A percentile compares a stretch with the other conserved stretches of the same genome.
Evolutionary conservation across 2,888 invertebrate genomes (phyloP).

Genomic region (Melanotus villosus): DNA sequence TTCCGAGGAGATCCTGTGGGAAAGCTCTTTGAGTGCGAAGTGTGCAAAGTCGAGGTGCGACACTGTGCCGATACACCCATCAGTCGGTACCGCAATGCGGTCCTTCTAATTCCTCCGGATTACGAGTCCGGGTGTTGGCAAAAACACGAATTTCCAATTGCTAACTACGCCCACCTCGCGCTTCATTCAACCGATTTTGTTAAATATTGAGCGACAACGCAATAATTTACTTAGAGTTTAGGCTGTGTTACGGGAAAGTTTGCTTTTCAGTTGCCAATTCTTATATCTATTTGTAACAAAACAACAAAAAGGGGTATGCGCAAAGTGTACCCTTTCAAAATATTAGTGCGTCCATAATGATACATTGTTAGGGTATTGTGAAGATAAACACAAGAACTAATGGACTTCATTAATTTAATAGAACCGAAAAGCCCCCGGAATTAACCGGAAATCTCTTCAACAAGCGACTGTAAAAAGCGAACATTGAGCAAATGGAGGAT

Average conservation of each 20-base stretch:
- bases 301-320: conserved; percentile 7
- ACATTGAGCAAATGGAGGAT: conserved; percentile 21
- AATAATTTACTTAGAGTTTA: neutral
- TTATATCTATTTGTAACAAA: no score
- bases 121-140: conserved; percentile 25
- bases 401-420: conserved; percentile 54
- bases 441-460: conserved; percentile 44
- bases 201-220: conserved; percentile 29
- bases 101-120: conserved; percentile 35
- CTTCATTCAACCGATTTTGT: conserved; percentile 16
- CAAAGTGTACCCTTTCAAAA: neutral
- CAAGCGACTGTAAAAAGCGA: conserved; percentile 35
- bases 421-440: conserved; percentile 43
- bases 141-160: conserved; percentile 44
- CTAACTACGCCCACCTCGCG: conserved; percentile 15
- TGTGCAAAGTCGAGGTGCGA: conserved; percentile 24
- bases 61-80: conserved; percentile 8
- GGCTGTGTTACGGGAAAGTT: no score
- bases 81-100: conserved; percentile 37
- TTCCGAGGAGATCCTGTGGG: conserved; percentile 19
- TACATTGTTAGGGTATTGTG: conserved; percentile 43
- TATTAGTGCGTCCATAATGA: conserved; percentile 38
- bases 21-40: conserved; percentile 22
- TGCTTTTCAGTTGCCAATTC: no score
- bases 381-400: conserved; percentile 52